Conservation (phyloP, 2,797 vertebrate genomes). For the Lacerta bilineata region DNA sequence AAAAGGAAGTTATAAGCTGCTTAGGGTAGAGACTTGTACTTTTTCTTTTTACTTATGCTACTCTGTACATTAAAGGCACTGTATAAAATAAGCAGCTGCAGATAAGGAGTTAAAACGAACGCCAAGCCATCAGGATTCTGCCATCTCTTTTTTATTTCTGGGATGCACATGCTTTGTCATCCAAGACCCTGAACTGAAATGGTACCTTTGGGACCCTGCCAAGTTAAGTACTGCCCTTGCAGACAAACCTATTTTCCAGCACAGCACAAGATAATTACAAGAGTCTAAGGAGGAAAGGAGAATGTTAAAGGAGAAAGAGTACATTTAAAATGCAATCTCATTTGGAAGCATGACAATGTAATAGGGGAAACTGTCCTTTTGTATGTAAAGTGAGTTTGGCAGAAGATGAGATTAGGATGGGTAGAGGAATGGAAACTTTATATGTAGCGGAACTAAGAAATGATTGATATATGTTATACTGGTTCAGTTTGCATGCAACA, state of each 20-base stretch:
- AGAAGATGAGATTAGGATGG: not conserved
- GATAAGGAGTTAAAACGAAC: not conserved
- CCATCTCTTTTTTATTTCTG: slow-evolving; percentile 38
- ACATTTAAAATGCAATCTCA: slow-evolving; percentile 23
- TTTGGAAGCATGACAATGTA: not conserved
- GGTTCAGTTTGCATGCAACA: too few relatives aligned
- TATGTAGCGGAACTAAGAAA: not conserved
- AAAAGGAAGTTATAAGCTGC: not conserved
- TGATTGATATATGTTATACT: not conserved
- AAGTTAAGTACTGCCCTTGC: slow-evolving; percentile 7
- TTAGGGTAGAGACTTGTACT: not conserved
- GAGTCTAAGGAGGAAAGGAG: not conserved
- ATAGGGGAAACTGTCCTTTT: not conserved
- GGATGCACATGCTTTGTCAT: slow-evolving; percentile 14
- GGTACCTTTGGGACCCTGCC: slow-evolving; percentile 24
- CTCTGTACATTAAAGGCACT: not conserved
- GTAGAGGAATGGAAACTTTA: not conserved
- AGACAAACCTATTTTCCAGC: not conserved
- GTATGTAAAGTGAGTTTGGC: not conserved
- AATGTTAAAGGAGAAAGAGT: not conserved
- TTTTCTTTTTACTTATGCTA: not conserved
- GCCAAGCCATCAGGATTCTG: slow-evolving; percentile 8
- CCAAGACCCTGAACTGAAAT: slow-evolving; percentile 36
- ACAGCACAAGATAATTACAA: not conserved
- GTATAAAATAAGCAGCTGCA: not conserved